Conservation (phyloP, 2,888 invertebrate genomes). For the Beris chalybata region DNA sequence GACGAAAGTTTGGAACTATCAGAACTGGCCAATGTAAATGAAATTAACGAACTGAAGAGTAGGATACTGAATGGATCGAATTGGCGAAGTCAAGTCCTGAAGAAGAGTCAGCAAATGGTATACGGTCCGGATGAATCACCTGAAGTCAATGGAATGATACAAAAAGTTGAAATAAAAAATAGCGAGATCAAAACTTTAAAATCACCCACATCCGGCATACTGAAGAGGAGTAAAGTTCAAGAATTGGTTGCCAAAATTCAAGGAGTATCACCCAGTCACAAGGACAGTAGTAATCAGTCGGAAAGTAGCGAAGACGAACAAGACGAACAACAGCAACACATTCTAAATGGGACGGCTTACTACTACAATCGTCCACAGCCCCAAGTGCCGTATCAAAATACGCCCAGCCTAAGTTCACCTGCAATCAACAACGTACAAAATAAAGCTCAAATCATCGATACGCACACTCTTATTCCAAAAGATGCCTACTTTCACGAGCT, state of each 20-base stretch:
- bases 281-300: conserved; percentile 57
- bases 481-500: conserved; percentile 66
- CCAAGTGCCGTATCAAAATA: conserved; percentile 40
- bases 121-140: background rate
- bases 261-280: conserved; percentile 36
- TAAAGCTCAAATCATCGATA: conserved; percentile 38
- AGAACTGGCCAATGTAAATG: conserved; percentile 42
- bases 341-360: conserved; percentile 11
- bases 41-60: conserved; percentile 41
- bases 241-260: conserved; percentile 48
- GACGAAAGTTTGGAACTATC: conserved; percentile 40
- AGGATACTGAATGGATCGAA: conserved; percentile 40
- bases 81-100: conserved; percentile 40
- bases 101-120: conserved; percentile 33
- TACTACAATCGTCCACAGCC: conserved; percentile 40
- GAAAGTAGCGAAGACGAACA: conserved; percentile 65
- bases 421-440: conserved; percentile 9
- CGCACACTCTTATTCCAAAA: conserved; percentile 59
- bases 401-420: background rate
- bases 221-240: conserved; percentile 46
- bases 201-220: conserved; percentile 45
- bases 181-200: conserved; percentile 44
- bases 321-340: conserved; percentile 47
- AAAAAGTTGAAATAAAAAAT: conserved; percentile 44
- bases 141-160: conserved; percentile 20